Percentiles rank a stretch among this genome's conserved stretches.
Conservation (phyloP, 2,797 vertebrate species). For the Helarctos malayanus region DNA sequence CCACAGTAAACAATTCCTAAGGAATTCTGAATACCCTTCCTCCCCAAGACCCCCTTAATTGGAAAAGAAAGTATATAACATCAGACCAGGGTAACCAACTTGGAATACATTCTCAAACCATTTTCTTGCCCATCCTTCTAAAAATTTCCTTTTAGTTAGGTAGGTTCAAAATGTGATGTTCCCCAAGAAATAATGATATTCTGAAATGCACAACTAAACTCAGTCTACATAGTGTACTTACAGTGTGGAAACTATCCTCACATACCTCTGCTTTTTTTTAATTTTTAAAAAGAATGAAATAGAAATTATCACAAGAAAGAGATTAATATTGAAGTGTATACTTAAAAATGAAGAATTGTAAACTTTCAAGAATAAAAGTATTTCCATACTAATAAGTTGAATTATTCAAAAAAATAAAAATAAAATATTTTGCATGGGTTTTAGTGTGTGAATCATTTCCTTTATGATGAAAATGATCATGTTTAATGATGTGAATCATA, state of each 20-base stretch:
- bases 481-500: constrained; percentile 88
- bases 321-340: constrained; percentile 30
- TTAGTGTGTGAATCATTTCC: constrained; percentile 82
- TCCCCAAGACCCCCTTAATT: neutral
- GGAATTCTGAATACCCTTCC: neutral
- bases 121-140: constrained; percentile 38
- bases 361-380: constrained; percentile 74
- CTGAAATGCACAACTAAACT: constrained; percentile 63
- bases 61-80: neutral
- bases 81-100: neutral
- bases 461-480: constrained; percentile 85
- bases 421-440: constrained; percentile 75
- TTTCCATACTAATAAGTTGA: constrained; percentile 74
- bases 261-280: neutral
- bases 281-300: constrained; percentile 70
- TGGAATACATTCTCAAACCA: neutral
- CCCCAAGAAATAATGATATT: constrained; percentile 54
- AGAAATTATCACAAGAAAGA: constrained; percentile 62
- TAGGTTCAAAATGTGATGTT: constrained; percentile 28
- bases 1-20: constrained; percentile 10
- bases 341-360: constrained; percentile 77
- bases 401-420: constrained; percentile 78
- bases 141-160: constrained; percentile 36
- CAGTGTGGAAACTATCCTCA: constrained; percentile 12
- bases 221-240: constrained; percentile 44